Percentiles rank a stretch among this genome's conserved stretches.
Evolutionary conservation across 2,888 invertebrate species (phyloP).

Genomic region (Rapana venosa): DNA sequence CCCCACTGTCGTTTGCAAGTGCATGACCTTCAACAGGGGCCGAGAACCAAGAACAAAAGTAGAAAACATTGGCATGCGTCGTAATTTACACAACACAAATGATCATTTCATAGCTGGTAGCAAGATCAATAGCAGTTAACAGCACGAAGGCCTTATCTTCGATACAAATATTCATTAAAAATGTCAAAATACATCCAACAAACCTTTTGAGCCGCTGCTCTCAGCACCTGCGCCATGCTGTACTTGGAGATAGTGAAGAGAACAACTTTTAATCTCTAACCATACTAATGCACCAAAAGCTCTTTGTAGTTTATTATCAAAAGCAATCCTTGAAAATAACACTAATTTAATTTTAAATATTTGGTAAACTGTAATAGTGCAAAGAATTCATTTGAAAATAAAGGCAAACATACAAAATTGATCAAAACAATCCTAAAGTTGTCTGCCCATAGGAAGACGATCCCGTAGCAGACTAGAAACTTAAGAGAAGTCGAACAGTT

Average conservation of each 20-base stretch:
- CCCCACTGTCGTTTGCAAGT: not conserved
- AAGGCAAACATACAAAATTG: not conserved
- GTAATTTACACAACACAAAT: not conserved
- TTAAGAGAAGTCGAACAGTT: not conserved
- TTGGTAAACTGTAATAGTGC: too few species aligned
- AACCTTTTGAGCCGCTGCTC: constrained; percentile 62
- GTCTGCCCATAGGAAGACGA: not conserved
- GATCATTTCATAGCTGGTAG: not conserved
- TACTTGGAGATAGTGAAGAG: constrained; percentile 4
- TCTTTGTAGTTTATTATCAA: too few species aligned
- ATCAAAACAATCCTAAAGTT: not conserved
- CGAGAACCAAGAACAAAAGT: constrained; percentile 16
- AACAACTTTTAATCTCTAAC: not conserved
- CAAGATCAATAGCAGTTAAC: not conserved
- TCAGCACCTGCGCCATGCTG: constrained; percentile 67
- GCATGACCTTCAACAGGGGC: constrained; percentile 17
- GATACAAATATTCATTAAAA: not conserved
- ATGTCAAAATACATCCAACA: not conserved
- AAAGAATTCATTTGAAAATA: too few species aligned
- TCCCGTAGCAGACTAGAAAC: not conserved
- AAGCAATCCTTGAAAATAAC: too few species aligned
- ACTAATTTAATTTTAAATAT: too few species aligned
- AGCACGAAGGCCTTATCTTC: not conserved
- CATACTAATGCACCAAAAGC: not conserved
- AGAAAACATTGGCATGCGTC: not conserved